Evolutionary conservation across 2,888 invertebrate species (phyloP).

Genomic region (Dione juno): DNA sequence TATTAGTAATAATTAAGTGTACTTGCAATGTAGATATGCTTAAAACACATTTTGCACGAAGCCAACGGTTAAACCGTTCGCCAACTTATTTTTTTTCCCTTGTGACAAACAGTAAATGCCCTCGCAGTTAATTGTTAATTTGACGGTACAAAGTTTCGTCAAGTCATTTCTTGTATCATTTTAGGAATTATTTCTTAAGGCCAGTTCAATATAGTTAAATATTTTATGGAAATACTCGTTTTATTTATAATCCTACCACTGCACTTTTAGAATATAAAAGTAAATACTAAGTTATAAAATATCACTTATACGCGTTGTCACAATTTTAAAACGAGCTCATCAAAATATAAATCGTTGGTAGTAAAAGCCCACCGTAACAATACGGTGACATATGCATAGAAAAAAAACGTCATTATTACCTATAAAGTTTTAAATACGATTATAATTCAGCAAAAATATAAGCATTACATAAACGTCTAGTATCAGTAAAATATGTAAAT

Average conservation of each 20-base stretch:
- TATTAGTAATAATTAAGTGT: constrained; percentile 33
- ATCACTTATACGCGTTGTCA: too few relatives aligned
- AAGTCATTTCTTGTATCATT: constrained; percentile 59
- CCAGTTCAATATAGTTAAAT: constrained; percentile 69
- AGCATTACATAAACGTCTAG: not conserved
- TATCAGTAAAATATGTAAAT: not conserved
- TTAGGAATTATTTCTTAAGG: constrained; percentile 73
- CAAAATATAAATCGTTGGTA: too few relatives aligned
- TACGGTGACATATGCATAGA: too few relatives aligned
- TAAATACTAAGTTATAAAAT: not conserved
- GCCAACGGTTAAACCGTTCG: constrained; percentile 61
- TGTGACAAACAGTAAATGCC: constrained; percentile 8
- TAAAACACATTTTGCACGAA: constrained; percentile 40
- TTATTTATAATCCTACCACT: constrained; percentile 22
- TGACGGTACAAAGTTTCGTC: constrained; percentile 52
- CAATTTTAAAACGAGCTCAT: too few relatives aligned
- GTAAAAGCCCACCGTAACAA: too few relatives aligned
- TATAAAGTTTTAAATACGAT: not conserved
- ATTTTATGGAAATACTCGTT: constrained; percentile 52
- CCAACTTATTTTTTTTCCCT: constrained; percentile 26
- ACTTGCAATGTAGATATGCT: constrained; percentile 38
- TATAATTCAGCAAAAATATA: not conserved
- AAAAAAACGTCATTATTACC: too few relatives aligned
- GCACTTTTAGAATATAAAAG: not conserved
- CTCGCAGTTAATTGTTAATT: constrained; percentile 33